These are phyloP conservation scores for Salpingus planirostris DNA, from an alignment of 2,888 invertebrate genomes.

Conservation along the genomic window DNA sequence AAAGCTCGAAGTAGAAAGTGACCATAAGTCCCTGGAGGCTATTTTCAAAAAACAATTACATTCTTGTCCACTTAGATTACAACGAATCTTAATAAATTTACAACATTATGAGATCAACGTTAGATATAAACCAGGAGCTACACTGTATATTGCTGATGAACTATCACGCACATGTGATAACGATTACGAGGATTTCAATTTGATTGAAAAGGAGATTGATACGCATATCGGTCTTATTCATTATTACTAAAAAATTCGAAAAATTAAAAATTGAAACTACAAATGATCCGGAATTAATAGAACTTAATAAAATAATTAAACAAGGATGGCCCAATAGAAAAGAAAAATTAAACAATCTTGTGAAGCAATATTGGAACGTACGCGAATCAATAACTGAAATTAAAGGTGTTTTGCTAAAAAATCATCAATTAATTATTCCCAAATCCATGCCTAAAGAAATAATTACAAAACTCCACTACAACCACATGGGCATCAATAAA, in stretches of 20 bases:
- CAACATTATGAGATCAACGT: conserved; percentile 8
- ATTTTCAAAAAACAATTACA: conserved; percentile 20
- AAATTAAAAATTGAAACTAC: not conserved
- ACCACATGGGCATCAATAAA: not conserved
- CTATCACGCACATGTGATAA: not conserved
- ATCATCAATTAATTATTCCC: not conserved
- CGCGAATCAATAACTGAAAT: not conserved
- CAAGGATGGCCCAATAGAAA: conserved; percentile 1
- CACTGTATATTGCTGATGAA: not conserved
- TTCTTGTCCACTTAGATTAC: conserved; percentile 6
- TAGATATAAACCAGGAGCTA: not conserved
- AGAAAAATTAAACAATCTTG: not conserved
- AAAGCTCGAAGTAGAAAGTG: too few species aligned
- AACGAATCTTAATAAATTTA: conserved; percentile 9
- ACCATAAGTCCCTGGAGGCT: conserved; percentile 19
- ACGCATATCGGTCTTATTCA: not conserved
- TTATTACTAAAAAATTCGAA: not conserved
- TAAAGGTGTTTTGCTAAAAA: too few species aligned
- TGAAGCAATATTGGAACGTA: not conserved
- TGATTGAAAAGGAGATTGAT: not conserved
- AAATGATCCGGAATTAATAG: not conserved
- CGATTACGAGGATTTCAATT: not conserved
- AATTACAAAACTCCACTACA: not conserved
- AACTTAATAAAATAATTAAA: not conserved
- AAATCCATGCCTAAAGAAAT: conserved; percentile 1